Conservation (phyloP, 1,140 invertebrate genomes). For the Pogonomyrmex barbatus region DNA sequence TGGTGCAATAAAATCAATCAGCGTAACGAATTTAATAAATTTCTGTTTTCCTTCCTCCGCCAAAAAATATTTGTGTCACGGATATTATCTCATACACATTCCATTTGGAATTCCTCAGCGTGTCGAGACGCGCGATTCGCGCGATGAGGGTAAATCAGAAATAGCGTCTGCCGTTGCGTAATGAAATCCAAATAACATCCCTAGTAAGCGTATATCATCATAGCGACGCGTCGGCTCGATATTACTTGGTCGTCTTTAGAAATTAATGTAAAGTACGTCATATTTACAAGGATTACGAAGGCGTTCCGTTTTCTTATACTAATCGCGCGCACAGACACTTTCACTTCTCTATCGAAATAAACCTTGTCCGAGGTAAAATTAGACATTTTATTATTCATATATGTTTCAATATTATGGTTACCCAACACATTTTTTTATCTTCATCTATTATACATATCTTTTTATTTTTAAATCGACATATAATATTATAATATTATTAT, state of each 20-base stretch:
- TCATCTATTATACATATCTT: background rate
- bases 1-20: slow-evolving; percentile 31
- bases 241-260: slow-evolving; percentile 67
- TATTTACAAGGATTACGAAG: slow-evolving; percentile 74
- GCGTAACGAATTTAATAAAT: slow-evolving; percentile 26
- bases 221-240: slow-evolving; percentile 72
- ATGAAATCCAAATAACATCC: slow-evolving; percentile 78
- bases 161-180: slow-evolving; percentile 61
- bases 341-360: background rate
- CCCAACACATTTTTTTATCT: background rate
- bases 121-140: slow-evolving; percentile 3
- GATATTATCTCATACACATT: slow-evolving; percentile 18
- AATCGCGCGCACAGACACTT: background rate
- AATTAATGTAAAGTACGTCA: slow-evolving; percentile 76
- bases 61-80: background rate
- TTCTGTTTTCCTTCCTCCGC: background rate
- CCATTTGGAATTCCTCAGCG: background rate
- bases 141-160: background rate
- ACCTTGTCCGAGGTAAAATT: background rate
- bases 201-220: slow-evolving; percentile 74
- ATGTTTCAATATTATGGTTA: background rate
- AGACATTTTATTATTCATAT: background rate
- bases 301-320: slow-evolving; percentile 46
- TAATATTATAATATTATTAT: too few species aligned
- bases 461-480: background rate